These are phyloP conservation scores for Balearica regulorum DNA, from an alignment of 2,797 vertebrate species.

Conservation along the genomic window DNA sequence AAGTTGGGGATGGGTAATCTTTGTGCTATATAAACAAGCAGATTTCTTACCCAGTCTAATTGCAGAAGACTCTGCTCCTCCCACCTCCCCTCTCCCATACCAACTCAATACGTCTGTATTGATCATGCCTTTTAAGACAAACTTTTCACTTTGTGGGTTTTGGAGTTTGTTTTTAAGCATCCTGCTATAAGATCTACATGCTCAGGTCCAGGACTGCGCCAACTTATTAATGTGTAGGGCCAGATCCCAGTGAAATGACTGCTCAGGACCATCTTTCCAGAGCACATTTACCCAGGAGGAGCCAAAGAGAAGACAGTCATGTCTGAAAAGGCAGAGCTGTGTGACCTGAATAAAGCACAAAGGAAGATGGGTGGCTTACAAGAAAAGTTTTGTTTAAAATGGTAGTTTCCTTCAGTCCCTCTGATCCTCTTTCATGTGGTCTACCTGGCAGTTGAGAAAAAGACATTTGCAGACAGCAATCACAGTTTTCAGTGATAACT, in stretches of 20 bases:
- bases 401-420: not conserved
- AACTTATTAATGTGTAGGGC: not conserved
- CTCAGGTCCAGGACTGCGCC: not conserved
- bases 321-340: not conserved
- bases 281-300: not conserved
- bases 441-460: not conserved
- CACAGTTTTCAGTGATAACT: not conserved
- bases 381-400: not conserved
- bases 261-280: not conserved
- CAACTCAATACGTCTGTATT: not conserved
- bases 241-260: not conserved
- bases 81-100: not conserved
- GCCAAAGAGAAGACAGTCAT: not conserved
- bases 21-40: not conserved
- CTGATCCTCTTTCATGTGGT: not conserved
- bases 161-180: not conserved
- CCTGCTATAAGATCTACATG: not conserved
- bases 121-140: not conserved
- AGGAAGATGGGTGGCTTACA: not conserved
- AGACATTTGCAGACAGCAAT: not conserved
- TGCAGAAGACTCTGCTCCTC: not conserved
- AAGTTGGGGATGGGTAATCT: not conserved
- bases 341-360: not conserved
- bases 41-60: not conserved
- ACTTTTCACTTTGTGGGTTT: not conserved